phyloP scores from a whole-genome alignment of 2,797 vertebrate genomes.

The Falco berigora region DNA sequence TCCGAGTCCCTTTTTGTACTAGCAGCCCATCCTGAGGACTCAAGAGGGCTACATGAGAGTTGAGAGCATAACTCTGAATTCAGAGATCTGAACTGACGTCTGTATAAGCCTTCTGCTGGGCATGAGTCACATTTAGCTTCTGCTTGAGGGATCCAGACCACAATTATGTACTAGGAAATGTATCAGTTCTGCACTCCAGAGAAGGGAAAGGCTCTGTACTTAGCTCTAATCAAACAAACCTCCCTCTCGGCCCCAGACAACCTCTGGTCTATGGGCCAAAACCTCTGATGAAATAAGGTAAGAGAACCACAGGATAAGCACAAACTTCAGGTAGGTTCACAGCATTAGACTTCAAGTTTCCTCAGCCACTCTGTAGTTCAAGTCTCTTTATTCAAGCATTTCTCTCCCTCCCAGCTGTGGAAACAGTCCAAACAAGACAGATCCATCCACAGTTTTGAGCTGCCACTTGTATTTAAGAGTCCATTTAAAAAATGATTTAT shows the following conservation, averaged over 20 bases:
- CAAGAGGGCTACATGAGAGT: fast-evolving
- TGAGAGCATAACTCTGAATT: not conserved
- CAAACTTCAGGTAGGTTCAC: not conserved
- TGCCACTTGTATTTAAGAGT: not conserved
- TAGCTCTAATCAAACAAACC: not conserved
- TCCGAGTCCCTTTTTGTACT: not conserved
- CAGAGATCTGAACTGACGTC: not conserved
- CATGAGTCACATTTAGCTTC: not conserved
- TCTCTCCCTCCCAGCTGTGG: not conserved
- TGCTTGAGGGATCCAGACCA: not conserved
- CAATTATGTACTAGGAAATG: not conserved
- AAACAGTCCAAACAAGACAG: not conserved
- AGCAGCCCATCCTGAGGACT: not conserved
- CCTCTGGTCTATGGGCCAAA: not conserved
- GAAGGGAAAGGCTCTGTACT: not conserved
- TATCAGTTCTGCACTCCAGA: not conserved
- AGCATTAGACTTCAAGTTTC: not conserved
- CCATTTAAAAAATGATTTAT: not conserved
- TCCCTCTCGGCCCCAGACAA: not conserved
- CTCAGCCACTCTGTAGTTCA: not conserved
- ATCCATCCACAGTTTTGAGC: not conserved
- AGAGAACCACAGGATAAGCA: not conserved
- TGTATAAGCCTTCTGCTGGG: not conserved
- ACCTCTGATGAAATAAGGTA: not conserved
- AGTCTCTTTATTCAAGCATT: not conserved